Conservation (phyloP, 2,888 invertebrate genomes). For the Cheilosia pagana region DNA sequence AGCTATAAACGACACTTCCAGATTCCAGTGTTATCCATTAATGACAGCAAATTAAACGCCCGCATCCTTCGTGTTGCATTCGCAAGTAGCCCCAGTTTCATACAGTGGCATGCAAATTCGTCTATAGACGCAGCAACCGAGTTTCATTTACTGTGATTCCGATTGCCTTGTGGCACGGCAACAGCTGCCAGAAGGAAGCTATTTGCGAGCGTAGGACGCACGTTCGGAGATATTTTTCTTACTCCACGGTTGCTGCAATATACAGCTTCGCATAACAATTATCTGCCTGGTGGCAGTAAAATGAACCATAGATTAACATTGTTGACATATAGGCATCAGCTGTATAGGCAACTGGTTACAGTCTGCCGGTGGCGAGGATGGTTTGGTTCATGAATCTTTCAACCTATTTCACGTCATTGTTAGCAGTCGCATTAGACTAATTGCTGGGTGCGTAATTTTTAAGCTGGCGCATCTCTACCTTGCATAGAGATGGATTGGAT, state of each 20-base stretch:
- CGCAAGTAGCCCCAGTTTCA: constrained; percentile 54
- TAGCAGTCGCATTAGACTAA: constrained; percentile 71
- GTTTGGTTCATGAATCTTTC: constrained; percentile 67
- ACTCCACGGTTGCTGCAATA: constrained; percentile 3
- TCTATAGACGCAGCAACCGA: constrained; percentile 28
- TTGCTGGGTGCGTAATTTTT: constrained; percentile 68
- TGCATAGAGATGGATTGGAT: constrained; percentile 26
- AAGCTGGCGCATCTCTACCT: constrained; percentile 46
- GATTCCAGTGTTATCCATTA: constrained; percentile 62
- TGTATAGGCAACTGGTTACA: constrained; percentile 31
- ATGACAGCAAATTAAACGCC: constrained; percentile 72
- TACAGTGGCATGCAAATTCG: constrained; percentile 46
- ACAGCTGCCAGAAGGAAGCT: constrained; percentile 42
- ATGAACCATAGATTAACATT: constrained; percentile 25
- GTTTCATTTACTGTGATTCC: constrained; percentile 33
- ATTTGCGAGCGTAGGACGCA: constrained; percentile 61
- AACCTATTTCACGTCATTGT: constrained; percentile 71
- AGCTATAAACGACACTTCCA: constrained; percentile 63
- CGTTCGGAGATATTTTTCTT: neutral
- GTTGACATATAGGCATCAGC: neutral
- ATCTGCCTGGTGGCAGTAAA: constrained; percentile 8
- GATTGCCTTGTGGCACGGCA: constrained; percentile 49
- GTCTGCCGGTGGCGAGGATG: constrained; percentile 37
- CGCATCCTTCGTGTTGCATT: constrained; percentile 61
- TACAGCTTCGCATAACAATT: constrained; percentile 42